Evolutionary conservation across 2,888 invertebrate genomes (phyloP), one percentile per base, ranked within the genome.

Genomic region (Branchipolynoe longqiensis): DNA sequence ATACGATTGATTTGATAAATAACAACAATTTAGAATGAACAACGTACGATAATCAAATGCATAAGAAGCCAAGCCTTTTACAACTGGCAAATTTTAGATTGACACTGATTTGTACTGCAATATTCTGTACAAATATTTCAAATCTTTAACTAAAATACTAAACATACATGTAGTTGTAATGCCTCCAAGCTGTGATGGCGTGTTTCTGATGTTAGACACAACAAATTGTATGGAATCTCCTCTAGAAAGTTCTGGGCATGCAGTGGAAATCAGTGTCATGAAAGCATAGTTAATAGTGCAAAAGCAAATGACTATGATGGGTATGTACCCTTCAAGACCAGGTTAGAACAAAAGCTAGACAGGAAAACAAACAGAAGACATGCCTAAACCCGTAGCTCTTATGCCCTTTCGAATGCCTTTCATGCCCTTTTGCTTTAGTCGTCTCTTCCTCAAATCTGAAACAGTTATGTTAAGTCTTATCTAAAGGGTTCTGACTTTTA

Each of bases 361-460:
- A 69, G 69, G 25, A 48, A 69, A 69, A 69, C 69, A 69, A 69
- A 69, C 69, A 69, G 69, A 38, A 69, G 69, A 69, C 69, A 69
- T 69, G 69, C 69, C 69, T 69, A 69, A 69, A 69, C 69, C 69
- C 36, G 69, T 69, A 69, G 69, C 25, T 33, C n/a, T 38, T 69
- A 69, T 69, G 69, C 69, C 69, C 33, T 69, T 69, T 69, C 36
- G 69, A 33, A 69, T 38, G 69, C 78, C 78, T 78, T 25, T 78
- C 78, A 78, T 41, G 78, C 78, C 54, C 78, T 25, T 73, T 73
- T 73, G 40, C 73, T 62, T 69, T 69, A 33, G 78, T 28, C 48
- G 41, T 28, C 78, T 78, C 48, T 31, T 48, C 78, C 78, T 48
- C 41, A 78, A 25, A 78, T 78, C 78, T 78, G 78, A 78, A 78